Conservation (phyloP, 2,888 invertebrate species). For the Lymantria dispar region DNA sequence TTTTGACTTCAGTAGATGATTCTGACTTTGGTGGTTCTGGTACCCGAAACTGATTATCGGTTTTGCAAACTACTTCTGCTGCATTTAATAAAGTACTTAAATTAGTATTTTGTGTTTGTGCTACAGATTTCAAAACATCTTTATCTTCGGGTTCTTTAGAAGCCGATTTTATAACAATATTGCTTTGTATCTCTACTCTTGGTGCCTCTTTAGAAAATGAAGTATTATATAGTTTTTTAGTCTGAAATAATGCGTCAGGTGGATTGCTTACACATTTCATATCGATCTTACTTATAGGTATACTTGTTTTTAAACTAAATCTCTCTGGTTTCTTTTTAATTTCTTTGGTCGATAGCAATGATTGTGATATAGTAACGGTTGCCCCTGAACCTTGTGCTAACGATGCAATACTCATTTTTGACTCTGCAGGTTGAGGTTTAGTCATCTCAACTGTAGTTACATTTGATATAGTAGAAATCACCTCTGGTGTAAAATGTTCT, state of each 20-base stretch:
- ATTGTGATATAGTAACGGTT: constrained; percentile 42
- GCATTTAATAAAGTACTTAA: constrained; percentile 63
- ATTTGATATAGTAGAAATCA: constrained; percentile 41
- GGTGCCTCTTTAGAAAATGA: constrained; percentile 37
- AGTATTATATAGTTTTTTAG: constrained; percentile 42
- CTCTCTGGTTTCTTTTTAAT: constrained; percentile 64
- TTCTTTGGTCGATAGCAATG: constrained; percentile 42
- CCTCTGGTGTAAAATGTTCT: constrained; percentile 64
- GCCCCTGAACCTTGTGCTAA: constrained; percentile 60
- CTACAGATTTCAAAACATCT: constrained; percentile 20
- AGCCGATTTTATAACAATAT: constrained; percentile 66
- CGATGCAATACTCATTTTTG: constrained; percentile 61
- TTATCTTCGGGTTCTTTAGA: constrained; percentile 47
- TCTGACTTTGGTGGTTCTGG: constrained; percentile 49
- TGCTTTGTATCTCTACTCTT: constrained; percentile 71
- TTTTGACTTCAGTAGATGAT: constrained; percentile 41
- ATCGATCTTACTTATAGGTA: constrained; percentile 75
- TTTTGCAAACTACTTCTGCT: constrained; percentile 63
- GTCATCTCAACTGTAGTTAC: constrained; percentile 32
- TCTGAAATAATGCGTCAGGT: constrained; percentile 43
- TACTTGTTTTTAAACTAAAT: constrained; percentile 74
- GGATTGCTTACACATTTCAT: constrained; percentile 63
- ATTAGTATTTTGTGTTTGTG: constrained; percentile 34
- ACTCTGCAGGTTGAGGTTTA: constrained; percentile 39
- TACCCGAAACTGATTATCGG: constrained; percentile 53